phyloP scores from a whole-genome alignment of 2,113 vertebrate species.

The Protomyctophum bolini region DNA sequence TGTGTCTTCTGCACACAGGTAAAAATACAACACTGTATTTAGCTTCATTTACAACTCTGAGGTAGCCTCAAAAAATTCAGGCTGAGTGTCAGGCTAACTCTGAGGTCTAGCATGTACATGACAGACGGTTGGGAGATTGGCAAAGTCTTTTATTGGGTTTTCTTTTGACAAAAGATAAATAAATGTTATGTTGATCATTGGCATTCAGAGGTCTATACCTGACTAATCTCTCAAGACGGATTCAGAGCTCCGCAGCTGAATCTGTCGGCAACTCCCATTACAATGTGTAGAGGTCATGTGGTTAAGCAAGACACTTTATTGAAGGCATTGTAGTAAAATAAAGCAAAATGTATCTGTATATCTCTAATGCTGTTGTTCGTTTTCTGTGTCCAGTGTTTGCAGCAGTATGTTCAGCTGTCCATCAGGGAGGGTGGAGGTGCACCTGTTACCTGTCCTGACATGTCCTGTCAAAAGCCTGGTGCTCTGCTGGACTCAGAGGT shows the following conservation, averaged over 20 bases:
- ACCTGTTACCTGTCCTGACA: slow-evolving; percentile 92
- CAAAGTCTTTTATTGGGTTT: not conserved
- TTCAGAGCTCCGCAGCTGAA: too few species aligned
- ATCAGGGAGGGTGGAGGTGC: slow-evolving; percentile 91
- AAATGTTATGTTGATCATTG: slow-evolving; percentile 10
- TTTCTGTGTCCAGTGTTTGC: slow-evolving; percentile 85
- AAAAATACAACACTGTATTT: too few species aligned
- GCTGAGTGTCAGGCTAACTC: not conserved
- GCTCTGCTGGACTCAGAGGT: slow-evolving; percentile 91
- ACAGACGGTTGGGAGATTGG: not conserved
- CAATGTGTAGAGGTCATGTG: too few species aligned
- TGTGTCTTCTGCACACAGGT: slow-evolving; percentile 91
- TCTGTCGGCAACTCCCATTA: too few species aligned
- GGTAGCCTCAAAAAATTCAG: too few species aligned
- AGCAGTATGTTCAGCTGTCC: slow-evolving; percentile 88
- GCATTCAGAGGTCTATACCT: not conserved
- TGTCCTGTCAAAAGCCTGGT: slow-evolving; percentile 84
- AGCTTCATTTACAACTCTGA: not conserved
- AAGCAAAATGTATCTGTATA: not conserved
- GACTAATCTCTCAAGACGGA: too few species aligned
- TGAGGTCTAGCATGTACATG: not conserved
- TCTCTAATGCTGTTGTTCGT: slow-evolving; percentile 27
- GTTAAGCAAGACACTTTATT: not conserved
- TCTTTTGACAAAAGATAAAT: not conserved
- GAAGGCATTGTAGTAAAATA: slow-evolving; percentile 4